These are phyloP conservation scores for Nomada ferruginata DNA, from an alignment of 2,888 invertebrate species.

Conservation along the genomic window DNA sequence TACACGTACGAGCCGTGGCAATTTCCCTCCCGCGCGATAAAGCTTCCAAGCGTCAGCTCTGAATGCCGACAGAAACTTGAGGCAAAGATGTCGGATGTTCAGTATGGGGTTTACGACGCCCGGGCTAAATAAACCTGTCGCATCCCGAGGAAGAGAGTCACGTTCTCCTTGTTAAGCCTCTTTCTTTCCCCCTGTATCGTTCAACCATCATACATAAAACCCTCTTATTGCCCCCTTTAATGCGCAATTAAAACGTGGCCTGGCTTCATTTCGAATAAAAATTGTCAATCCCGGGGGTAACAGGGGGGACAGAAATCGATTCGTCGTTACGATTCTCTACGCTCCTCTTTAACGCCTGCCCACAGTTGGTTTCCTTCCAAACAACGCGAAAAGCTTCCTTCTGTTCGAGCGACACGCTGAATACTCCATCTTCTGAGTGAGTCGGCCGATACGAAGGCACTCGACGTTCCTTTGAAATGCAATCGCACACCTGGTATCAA, in stretches of 20 bases:
- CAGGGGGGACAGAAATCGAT: neutral
- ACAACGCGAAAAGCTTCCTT: neutral
- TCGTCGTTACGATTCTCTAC: neutral
- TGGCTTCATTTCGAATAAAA: neutral
- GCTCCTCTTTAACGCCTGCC: neutral
- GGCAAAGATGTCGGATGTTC: constrained; percentile 17
- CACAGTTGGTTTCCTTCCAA: neutral
- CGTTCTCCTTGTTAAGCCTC: constrained; percentile 19
- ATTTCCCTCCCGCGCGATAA: constrained; percentile 27
- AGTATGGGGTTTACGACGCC: constrained; percentile 16
- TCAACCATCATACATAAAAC: neutral
- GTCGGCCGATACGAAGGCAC: neutral
- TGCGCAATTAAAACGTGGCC: neutral
- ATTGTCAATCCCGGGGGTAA: neutral
- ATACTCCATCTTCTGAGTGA: neutral
- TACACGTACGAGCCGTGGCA: constrained; percentile 1
- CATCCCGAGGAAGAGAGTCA: constrained; percentile 17
- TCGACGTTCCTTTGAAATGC: neutral
- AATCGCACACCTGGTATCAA: neutral
- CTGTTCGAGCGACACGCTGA: neutral
- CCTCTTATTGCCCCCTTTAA: neutral
- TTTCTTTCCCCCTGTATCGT: constrained; percentile 4
- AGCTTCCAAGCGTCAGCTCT: neutral
- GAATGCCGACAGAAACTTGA: constrained; percentile 4
- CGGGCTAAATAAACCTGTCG: constrained; percentile 37